Evolutionary conservation across 1,140 invertebrate species (phyloP).

Genomic region (Bombus vancouverensis): DNA sequence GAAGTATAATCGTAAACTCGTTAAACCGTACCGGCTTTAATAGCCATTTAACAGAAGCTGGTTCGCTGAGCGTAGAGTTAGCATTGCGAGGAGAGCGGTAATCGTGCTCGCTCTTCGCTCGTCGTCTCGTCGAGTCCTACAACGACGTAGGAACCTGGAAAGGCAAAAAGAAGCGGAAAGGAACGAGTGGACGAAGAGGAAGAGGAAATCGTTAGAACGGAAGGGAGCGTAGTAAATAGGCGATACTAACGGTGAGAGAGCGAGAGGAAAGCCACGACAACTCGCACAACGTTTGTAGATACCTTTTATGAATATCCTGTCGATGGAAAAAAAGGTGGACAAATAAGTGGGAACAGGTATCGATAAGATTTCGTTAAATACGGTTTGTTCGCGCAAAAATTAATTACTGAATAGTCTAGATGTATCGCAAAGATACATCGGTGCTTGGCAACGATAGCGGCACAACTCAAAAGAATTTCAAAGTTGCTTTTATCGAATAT

Average conservation of each 20-base stretch:
- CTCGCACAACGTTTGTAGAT: not conserved
- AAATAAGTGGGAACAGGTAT: too few relatives aligned
- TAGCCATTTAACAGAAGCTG: constrained; percentile 2
- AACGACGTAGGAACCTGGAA: too few relatives aligned
- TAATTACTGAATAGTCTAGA: too few relatives aligned
- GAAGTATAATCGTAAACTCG: constrained; percentile 14
- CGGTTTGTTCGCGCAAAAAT: too few relatives aligned
- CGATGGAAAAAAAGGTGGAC: too few relatives aligned
- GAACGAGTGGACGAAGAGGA: not conserved
- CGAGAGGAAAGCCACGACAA: constrained; percentile 26
- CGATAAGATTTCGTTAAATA: too few relatives aligned
- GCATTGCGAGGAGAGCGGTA: not conserved
- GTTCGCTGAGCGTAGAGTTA: too few relatives aligned
- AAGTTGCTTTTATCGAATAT: too few relatives aligned
- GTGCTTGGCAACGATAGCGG: too few relatives aligned
- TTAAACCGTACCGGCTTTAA: not conserved
- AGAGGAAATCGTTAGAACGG: constrained; percentile 32
- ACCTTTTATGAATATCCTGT: not conserved
- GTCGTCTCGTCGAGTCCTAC: not conserved
- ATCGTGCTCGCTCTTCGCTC: not conserved
- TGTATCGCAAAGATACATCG: too few relatives aligned
- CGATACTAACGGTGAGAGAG: constrained; percentile 32
- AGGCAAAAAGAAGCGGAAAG: not conserved
- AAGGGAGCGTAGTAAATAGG: constrained; percentile 39
- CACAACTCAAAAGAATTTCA: too few relatives aligned